These are phyloP conservation scores for Euplagia quadripunctaria DNA, from an alignment of 2,888 invertebrate genomes.

Conservation along the genomic window DNA sequence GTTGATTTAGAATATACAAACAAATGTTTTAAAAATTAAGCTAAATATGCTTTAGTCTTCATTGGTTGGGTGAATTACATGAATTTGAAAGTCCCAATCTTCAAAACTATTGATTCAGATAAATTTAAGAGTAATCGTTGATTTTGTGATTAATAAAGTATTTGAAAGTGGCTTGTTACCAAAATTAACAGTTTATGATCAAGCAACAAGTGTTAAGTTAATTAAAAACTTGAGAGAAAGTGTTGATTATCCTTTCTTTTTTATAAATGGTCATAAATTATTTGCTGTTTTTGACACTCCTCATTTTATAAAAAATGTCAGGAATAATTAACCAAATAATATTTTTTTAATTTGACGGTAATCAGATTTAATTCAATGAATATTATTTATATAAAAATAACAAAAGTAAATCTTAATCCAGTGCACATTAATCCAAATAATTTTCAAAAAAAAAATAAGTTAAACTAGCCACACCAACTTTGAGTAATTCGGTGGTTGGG, in stretches of 20 bases:
- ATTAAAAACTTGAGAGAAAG: not conserved
- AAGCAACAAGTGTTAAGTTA: not conserved
- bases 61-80: too few relatives aligned
- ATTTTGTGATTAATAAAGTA: not conserved
- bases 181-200: not conserved
- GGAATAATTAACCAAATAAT: conserved; percentile 30
- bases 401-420: conserved; percentile 2
- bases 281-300: conserved; percentile 18
- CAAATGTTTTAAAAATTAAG: too few relatives aligned
- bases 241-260: conserved; percentile 8
- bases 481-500: conserved; percentile 17
- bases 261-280: conserved; percentile 3
- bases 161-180: not conserved
- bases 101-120: not conserved
- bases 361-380: conserved; percentile 1
- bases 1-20: too few relatives aligned
- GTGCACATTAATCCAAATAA: too few relatives aligned
- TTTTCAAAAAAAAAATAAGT: conserved; percentile 21
- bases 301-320: conserved; percentile 35
- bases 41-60: too few relatives aligned
- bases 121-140: not conserved
- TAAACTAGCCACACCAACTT: conserved; percentile 24
- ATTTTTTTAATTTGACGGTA: not conserved
- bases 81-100: too few relatives aligned
- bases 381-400: conserved; percentile 8